Conservation (phyloP, 1,140 invertebrate genomes). For the Solenopsis invicta region DNA sequence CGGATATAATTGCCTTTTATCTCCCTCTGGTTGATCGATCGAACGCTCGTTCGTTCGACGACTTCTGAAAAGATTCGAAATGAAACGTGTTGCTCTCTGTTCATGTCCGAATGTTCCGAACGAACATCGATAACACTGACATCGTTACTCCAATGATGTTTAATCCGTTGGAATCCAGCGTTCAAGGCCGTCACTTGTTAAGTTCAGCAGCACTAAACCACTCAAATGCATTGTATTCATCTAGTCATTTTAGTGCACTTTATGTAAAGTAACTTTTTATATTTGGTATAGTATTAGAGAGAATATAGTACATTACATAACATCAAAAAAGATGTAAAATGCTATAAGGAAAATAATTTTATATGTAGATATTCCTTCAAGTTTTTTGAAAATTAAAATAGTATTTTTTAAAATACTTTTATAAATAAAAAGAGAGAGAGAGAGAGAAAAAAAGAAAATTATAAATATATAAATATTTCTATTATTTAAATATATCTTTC, state of each 20-base stretch:
- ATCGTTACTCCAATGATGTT: constrained; percentile 50
- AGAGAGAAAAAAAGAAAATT: neutral
- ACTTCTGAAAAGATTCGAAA: constrained; percentile 29
- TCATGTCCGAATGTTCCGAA: constrained; percentile 15
- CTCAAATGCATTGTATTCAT: constrained; percentile 33
- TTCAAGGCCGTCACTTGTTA: constrained; percentile 31
- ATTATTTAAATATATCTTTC: constrained; percentile 2
- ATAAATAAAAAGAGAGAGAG: neutral
- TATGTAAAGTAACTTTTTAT: neutral
- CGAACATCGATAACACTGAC: constrained; percentile 35
- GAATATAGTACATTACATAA: neutral
- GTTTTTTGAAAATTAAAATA: neutral
- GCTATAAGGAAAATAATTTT: constrained; percentile 8
- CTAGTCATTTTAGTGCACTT: neutral
- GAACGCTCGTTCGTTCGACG: constrained; percentile 24
- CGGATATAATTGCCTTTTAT: constrained; percentile 71
- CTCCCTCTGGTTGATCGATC: constrained; percentile 43
- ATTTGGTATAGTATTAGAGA: neutral
- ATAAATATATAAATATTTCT: neutral
- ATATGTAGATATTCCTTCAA: neutral
- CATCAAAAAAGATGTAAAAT: neutral
- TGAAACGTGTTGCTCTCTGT: neutral
- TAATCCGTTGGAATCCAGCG: constrained; percentile 44
- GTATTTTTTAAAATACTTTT: neutral
- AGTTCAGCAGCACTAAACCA: constrained; percentile 5